Evolutionary conservation across 1,140 invertebrate species (phyloP).

Genomic region (Tribolium castaneum): DNA sequence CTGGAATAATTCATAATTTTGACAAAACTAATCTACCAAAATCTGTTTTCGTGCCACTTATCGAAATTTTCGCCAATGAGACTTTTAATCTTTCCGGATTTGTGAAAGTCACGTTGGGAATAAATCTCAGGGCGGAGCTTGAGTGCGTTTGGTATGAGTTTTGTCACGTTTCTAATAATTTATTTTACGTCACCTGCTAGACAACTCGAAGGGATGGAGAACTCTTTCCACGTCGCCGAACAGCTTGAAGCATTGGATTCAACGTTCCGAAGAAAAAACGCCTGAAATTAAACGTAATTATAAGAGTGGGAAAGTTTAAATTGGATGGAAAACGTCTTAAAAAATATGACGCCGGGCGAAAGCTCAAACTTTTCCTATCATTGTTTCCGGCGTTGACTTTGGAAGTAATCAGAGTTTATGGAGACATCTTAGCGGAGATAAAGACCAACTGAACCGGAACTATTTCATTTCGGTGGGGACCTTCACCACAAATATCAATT

Average conservation of each 20-base stretch:
- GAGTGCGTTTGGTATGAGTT: constrained; percentile 16
- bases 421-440: constrained; percentile 61
- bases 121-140: constrained; percentile 43
- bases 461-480: constrained; percentile 57
- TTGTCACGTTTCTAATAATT: constrained; percentile 35
- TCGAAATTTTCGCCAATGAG: constrained; percentile 38
- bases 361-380: constrained; percentile 37
- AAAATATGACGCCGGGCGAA: constrained; percentile 23
- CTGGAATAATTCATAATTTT: constrained; percentile 33
- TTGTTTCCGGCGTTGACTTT: constrained; percentile 48
- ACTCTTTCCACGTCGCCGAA: constrained; percentile 65
- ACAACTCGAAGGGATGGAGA: constrained; percentile 64
- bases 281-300: constrained; percentile 58
- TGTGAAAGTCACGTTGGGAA: constrained; percentile 45
- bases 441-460: constrained; percentile 56
- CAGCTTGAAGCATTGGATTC: constrained; percentile 64
- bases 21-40: not conserved
- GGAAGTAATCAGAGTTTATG: constrained; percentile 61
- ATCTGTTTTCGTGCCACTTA: not conserved
- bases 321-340: constrained; percentile 3
- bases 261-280: constrained; percentile 54
- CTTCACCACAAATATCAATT: constrained; percentile 61
- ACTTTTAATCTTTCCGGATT: constrained; percentile 49
- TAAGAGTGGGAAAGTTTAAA: constrained; percentile 12
- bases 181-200: constrained; percentile 60